Evolutionary conservation across 2,113 vertebrate genomes (phyloP), one percentile per base, ranked within the genome.

Genomic region (Eleginops maclovinus): DNA sequence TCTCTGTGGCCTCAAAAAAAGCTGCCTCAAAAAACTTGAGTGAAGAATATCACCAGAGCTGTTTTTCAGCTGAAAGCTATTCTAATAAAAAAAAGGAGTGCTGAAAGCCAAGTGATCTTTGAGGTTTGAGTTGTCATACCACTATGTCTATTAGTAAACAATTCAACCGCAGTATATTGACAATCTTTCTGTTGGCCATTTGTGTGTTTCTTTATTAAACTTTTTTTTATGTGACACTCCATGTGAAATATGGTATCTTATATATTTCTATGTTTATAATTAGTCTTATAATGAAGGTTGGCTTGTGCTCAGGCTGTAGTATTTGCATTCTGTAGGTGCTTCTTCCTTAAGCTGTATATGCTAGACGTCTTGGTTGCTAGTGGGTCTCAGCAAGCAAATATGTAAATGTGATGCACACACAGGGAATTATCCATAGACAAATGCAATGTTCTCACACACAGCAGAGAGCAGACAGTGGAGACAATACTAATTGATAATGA

Each of bases 1-100:
- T 85, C 67, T 61, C 54, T 44, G 70, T 79, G 73, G 58, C 54
- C 79, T 62, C 36, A 66, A 80, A 82, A 81, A 75, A 49, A 61
- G 51, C 82, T 70, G 68, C 77, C 51, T 87, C 60, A 44, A 59
- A 73, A 24, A 81, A 66, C 28, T 56, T 81, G 64, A 80, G 10
- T 70, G 66, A 84, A 46, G 47, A 64, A 74, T 40, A 61, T 43
- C 68, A 50, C 17, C 22, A 62, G 55, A 65, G 58, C 22, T 2
- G 36, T 46, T 79, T 59, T 55, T 65, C 26, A 73, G 63, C 46
- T 62, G n/a, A 63, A 70, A 53, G 75, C 31, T 65, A 21, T 56
- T 64, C 26, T 40, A 58, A 51, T 64, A 19, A 75, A 50, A 36
- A 67, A 40, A 70, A 43, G 21, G 55, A 56, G 26, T n/a, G 62